These are phyloP conservation scores for Mobula birostris DNA, from an alignment of 2,113 vertebrate species.

Conservation along the genomic window DNA sequence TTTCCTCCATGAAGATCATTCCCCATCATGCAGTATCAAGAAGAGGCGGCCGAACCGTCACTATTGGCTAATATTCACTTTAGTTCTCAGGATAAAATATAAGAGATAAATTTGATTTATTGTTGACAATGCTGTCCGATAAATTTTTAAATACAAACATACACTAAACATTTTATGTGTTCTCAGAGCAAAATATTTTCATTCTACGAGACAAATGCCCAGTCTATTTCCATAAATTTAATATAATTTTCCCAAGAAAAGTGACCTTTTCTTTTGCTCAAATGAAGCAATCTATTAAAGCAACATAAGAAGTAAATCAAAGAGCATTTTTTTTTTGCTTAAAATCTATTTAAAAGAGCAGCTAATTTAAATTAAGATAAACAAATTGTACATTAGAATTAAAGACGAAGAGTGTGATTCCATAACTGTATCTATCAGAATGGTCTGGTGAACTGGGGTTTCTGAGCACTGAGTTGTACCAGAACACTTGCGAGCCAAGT, in stretches of 20 bases:
- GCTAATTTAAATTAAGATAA: neutral
- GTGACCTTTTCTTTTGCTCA: neutral
- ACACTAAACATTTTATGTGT: neutral
- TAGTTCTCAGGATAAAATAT: neutral
- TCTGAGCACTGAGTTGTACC: neutral
- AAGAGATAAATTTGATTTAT: neutral
- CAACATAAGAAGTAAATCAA: neutral
- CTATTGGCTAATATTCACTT: slow-evolving; percentile 3
- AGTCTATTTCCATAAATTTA: neutral
- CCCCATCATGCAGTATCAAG: neutral
- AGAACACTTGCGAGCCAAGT: neutral
- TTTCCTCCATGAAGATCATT: slow-evolving; percentile 16
- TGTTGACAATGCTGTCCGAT: neutral
- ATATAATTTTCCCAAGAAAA: neutral
- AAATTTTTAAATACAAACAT: neutral
- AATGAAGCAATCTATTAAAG: neutral
- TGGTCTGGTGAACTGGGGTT: neutral
- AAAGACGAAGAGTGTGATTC: neutral
- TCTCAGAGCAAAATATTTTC: neutral
- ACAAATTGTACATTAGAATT: neutral
- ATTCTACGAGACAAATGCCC: neutral
- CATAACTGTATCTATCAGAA: neutral
- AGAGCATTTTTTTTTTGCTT: neutral
- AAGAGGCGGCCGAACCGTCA: slow-evolving; percentile 31
- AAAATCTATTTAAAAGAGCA: neutral